Evolutionary conservation across 2,113 vertebrate species (phyloP), one percentile per base, ranked within the genome.

Genomic region (Meriones unguiculatus): DNA sequence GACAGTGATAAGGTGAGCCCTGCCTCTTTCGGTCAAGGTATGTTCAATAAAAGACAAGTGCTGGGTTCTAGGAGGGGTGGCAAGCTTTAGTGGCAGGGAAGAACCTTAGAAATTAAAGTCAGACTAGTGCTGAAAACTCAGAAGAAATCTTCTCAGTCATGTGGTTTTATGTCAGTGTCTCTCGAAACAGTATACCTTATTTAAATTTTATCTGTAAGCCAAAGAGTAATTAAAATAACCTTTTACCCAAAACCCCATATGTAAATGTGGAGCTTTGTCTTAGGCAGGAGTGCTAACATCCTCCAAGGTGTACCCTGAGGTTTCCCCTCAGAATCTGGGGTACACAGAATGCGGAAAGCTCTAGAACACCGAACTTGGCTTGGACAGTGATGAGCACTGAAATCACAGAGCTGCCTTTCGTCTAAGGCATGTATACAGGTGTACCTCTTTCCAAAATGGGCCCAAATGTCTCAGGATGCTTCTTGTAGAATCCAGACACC

Each of bases 1-100:
- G 99, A 99, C 98, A 99, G 99, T 0, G 99, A 99, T 96, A 99
- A 99, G 99, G 99, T 99, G 95, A 98, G 10, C 65, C 7, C 32
- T 41, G 41, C 64, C 38, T 22, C 38, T 50, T 69, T 41, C 7
- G n/a, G 0, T 38, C 50, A 46, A 0, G 5, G 50, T 22, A 7
- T 70, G 20, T 24, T 41, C 72, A 41, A 1, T 22, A 11, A 75
- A 11, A 75, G 2, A 72, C 1, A 11, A 59, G 41, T 1, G 0
- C 64, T 30, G 1, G 52, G 24, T 54, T 25, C 88, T 52, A 11
- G 1, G 7, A 52, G 28, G 41, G 10, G 59, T 15, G 30, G 41
- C n/a, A 28, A 41, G 30, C 8, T 12, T 0, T 15, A 5, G 10
- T 1, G 30, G 24, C 30, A n/a, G 50, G 41, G 30, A 32, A n/a